Conservation (phyloP, 2,888 invertebrate species). For the Andrena bucephala region DNA sequence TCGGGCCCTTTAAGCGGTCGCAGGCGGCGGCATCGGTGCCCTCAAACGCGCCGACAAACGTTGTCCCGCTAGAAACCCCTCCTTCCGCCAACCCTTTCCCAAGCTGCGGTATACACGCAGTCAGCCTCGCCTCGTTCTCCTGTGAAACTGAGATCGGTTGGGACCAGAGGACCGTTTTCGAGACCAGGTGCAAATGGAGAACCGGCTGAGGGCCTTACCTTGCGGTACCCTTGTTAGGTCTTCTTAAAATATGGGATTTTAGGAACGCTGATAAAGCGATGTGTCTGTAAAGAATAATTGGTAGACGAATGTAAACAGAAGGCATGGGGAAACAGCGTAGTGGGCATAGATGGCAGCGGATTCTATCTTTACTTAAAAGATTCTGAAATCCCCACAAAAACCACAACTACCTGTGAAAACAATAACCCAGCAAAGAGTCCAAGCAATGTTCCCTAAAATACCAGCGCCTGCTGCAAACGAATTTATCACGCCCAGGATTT, state of each 20-base stretch:
- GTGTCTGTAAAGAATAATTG: background rate
- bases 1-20: slow-evolving; percentile 70
- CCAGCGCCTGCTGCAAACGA: slow-evolving; percentile 12
- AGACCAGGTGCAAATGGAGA: slow-evolving; percentile 36
- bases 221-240: slow-evolving; percentile 4
- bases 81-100: slow-evolving; percentile 62
- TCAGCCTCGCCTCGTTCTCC: slow-evolving; percentile 28
- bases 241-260: background rate
- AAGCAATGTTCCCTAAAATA: slow-evolving; percentile 30
- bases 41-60: slow-evolving; percentile 84
- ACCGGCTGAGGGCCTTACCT: background rate
- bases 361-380: too few species aligned
- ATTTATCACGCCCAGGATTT: slow-evolving; percentile 40
- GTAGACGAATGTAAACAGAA: background rate
- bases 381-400: too few species aligned
- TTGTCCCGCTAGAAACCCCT: slow-evolving; percentile 80
- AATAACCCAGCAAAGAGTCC: slow-evolving; percentile 9
- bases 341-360: too few species aligned
- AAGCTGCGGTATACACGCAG: slow-evolving; percentile 48
- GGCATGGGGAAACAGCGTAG: background rate
- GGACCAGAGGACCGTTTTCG: slow-evolving; percentile 16
- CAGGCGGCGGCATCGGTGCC: slow-evolving; percentile 78
- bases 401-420: background rate
- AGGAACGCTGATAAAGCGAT: background rate
- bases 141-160: slow-evolving; percentile 43